A percentile compares a stretch with the other conserved stretches of the same genome.
These are phyloP conservation scores for Formica selysi DNA, from an alignment of 1,140 invertebrate genomes.

Conservation along the genomic window DNA sequence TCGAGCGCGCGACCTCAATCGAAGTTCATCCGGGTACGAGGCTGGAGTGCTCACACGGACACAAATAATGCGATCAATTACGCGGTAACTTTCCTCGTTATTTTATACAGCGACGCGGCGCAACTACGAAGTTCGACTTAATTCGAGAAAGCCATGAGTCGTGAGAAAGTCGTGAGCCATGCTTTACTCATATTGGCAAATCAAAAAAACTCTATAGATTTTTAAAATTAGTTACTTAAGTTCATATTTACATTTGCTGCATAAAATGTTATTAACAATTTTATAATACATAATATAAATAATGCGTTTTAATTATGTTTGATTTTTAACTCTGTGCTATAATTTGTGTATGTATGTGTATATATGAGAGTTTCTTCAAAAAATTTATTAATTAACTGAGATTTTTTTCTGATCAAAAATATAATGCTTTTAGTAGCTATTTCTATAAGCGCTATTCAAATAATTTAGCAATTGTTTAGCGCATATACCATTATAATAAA, in stretches of 20 bases:
- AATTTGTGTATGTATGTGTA: not conserved
- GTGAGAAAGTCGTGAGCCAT: not conserved
- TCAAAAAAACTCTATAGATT: not conserved
- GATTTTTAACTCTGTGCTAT: not conserved
- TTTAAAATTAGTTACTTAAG: slow-evolving; percentile 12
- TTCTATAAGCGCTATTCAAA: not conserved
- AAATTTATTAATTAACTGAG: not conserved
- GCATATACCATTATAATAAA: not conserved
- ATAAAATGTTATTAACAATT: not conserved
- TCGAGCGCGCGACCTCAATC: slow-evolving; percentile 67
- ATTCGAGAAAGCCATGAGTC: not conserved
- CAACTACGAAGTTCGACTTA: slow-evolving; percentile 17
- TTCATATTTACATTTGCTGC: not conserved
- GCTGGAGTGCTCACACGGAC: slow-evolving; percentile 47
- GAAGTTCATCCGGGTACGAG: slow-evolving; percentile 60
- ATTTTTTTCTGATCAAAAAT: not conserved
- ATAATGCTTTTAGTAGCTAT: not conserved
- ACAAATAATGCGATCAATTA: slow-evolving; percentile 64
- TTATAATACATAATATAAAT: not conserved
- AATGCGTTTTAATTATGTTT: not conserved
- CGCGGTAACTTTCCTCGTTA: slow-evolving; percentile 50
- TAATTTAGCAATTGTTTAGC: not conserved
- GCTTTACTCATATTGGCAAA: not conserved
- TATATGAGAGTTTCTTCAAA: not conserved
- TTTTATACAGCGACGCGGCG: slow-evolving; percentile 19